Evolutionary conservation across 1,140 invertebrate species (phyloP).

Genomic region (Drosophila erecta): DNA sequence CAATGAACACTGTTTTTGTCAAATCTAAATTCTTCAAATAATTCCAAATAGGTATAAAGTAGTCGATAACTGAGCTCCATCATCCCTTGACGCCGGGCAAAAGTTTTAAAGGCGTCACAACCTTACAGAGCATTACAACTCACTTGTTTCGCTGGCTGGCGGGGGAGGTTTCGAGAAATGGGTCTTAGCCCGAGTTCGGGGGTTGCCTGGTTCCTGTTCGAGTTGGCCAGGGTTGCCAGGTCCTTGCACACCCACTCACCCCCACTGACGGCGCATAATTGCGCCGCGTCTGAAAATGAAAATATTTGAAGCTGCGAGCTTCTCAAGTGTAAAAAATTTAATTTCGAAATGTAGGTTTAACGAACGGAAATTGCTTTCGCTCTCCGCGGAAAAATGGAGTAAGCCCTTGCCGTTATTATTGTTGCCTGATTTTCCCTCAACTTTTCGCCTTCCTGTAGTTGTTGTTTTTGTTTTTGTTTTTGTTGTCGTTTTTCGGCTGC

Average conservation of each 20-base stretch:
- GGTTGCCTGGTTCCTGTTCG: slow-evolving; percentile 34
- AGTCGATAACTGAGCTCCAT: slow-evolving; percentile 11
- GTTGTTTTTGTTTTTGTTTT: not conserved
- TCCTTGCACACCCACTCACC: slow-evolving; percentile 9
- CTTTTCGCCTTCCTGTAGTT: slow-evolving; percentile 15
- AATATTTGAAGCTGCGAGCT: slow-evolving; percentile 78
- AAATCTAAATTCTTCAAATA: not conserved
- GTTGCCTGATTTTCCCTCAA: slow-evolving; percentile 32
- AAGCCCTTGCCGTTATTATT: slow-evolving; percentile 50
- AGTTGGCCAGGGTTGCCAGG: slow-evolving; percentile 32
- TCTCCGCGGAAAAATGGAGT: slow-evolving; percentile 60
- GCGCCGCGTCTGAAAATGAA: slow-evolving; percentile 68
- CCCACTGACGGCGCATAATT: slow-evolving; percentile 56
- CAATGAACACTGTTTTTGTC: no score
- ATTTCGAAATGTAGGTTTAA: slow-evolving; percentile 83
- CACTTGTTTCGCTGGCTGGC: slow-evolving; percentile 27
- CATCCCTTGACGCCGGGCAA: not conserved
- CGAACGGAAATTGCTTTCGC: slow-evolving; percentile 82
- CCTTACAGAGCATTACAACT: slow-evolving; percentile 58
- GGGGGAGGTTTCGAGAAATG: slow-evolving; percentile 9
- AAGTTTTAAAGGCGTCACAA: slow-evolving; percentile 47
- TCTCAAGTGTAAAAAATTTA: slow-evolving; percentile 83
- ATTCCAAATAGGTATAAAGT: slow-evolving; percentile 2
- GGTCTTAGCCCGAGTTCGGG: slow-evolving; percentile 6
- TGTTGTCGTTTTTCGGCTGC: not conserved